A percentile compares a stretch with the other conserved stretches of the same genome.
Conservation (phyloP, 92 coral and sea anemone genomes). For the Isaurus tuberculatus region DNA sequence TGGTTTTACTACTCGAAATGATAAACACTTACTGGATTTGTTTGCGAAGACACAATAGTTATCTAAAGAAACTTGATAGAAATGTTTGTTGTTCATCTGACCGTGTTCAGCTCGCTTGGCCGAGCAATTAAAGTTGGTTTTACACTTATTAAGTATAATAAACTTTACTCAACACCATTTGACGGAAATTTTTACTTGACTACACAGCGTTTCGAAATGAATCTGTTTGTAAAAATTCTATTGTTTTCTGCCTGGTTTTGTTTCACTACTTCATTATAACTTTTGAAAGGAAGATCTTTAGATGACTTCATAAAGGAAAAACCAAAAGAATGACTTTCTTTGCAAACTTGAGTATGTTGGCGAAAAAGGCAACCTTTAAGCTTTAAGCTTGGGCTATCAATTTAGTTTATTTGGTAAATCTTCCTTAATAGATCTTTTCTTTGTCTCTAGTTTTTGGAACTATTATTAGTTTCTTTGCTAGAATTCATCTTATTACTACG, state of each 20-base stretch:
- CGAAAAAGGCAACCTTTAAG: no score
- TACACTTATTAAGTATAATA: neutral
- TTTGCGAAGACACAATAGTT: constrained; percentile 19
- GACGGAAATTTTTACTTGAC: neutral
- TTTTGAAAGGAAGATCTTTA: neutral
- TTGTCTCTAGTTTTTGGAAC: neutral
- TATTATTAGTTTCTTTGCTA: neutral
- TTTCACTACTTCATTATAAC: neutral
- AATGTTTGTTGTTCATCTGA: neutral
- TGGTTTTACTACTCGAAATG: constrained; percentile 22
- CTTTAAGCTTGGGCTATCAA: no score
- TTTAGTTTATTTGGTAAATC: neutral
- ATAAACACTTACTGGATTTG: constrained; percentile 6
- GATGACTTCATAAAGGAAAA: neutral
- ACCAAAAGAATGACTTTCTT: neutral
- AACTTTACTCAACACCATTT: neutral
- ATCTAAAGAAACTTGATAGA: neutral
- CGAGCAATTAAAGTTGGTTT: neutral
- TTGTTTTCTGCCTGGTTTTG: neutral
- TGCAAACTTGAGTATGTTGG: neutral
- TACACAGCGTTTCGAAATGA: neutral
- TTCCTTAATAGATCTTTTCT: no score
- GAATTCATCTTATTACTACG: neutral
- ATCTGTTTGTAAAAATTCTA: neutral
- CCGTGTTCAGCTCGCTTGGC: neutral